Percentiles rank a stretch among this genome's conserved stretches.
Conservation (phyloP, 92 coral and sea anemone genomes). For the Palythoa caribaeorum region DNA sequence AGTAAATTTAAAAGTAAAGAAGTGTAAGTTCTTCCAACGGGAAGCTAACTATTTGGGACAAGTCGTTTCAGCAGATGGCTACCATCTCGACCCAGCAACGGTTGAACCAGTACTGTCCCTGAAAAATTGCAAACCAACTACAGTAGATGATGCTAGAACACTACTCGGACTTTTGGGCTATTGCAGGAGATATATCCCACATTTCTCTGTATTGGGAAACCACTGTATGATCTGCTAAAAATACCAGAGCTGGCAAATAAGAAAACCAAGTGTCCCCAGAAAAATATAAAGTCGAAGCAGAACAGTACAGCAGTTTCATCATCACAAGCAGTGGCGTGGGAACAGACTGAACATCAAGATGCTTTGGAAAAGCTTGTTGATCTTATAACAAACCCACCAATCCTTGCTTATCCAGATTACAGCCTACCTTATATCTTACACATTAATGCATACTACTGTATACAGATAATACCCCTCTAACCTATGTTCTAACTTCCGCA, state of each 20-base stretch:
- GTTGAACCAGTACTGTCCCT: background rate
- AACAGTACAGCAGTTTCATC: slow-evolving; percentile 21
- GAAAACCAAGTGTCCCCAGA: background rate
- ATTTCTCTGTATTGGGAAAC: slow-evolving; percentile 50
- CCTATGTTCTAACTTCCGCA: too few relatives aligned
- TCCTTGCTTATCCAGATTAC: slow-evolving; percentile 46
- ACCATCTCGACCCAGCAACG: too few relatives aligned
- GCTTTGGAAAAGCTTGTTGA: slow-evolving; percentile 35
- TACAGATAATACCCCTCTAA: too few relatives aligned
- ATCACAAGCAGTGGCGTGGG: slow-evolving; percentile 30
- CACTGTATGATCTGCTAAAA: slow-evolving; percentile 48
- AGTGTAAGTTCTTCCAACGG: slow-evolving; percentile 44
- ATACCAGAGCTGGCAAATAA: too few relatives aligned
- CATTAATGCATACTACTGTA: too few relatives aligned
- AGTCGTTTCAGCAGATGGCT: too few relatives aligned
- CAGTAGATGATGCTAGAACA: slow-evolving; percentile 62
- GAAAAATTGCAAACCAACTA: slow-evolving; percentile 41
- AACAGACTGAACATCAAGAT: slow-evolving; percentile 43
- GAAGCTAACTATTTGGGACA: slow-evolving; percentile 6
- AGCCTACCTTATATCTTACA: slow-evolving; percentile 46
- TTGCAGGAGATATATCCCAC: slow-evolving; percentile 31
- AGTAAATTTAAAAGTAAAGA: slow-evolving; percentile 47
- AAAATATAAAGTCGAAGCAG: slow-evolving; percentile 23
- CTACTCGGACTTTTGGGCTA: slow-evolving; percentile 52
- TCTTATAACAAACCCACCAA: slow-evolving; percentile 40